phyloP scores from a whole-genome alignment of 2,113 vertebrate genomes.

The Entomyzon cyanotis region DNA sequence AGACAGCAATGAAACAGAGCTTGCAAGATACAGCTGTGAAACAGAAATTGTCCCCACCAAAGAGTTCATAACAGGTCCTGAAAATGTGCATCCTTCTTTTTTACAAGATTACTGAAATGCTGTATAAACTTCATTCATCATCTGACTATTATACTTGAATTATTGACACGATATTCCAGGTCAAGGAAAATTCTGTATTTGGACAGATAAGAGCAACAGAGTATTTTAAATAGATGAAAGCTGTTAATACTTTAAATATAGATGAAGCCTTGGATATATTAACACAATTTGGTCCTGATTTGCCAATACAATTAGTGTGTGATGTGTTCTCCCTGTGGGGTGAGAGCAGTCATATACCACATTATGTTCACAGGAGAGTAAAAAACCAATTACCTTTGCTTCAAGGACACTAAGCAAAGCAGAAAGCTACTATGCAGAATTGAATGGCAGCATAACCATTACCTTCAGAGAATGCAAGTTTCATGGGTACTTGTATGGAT shows the following conservation, averaged over 20 bases:
- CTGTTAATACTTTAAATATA: background rate
- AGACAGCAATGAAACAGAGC: background rate
- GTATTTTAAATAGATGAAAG: conserved; percentile 11
- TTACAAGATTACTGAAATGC: background rate
- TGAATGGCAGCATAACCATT: conserved; percentile 33
- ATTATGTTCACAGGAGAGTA: conserved; percentile 41
- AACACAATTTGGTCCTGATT: conserved; percentile 53
- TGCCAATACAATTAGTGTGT: conserved; percentile 52
- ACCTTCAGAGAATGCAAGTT: conserved; percentile 16
- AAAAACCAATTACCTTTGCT: conserved; percentile 63
- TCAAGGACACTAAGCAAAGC: conserved; percentile 58
- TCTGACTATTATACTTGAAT: background rate
- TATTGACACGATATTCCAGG: background rate
- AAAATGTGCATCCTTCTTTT: background rate
- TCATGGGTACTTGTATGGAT: background rate
- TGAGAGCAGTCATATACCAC: conserved; percentile 25
- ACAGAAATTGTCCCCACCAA: background rate
- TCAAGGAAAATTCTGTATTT: conserved; percentile 3
- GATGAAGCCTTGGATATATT: background rate
- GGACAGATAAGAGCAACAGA: background rate
- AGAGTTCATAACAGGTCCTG: background rate
- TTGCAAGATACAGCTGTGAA: background rate
- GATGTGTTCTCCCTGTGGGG: background rate
- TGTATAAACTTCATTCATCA: background rate
- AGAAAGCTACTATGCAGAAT: conserved; percentile 31